A percentile compares a stretch with the other conserved stretches of the same genome.
Evolutionary conservation across 2,113 vertebrate species (phyloP).

Genomic region (Erinaceus europaeus): DNA sequence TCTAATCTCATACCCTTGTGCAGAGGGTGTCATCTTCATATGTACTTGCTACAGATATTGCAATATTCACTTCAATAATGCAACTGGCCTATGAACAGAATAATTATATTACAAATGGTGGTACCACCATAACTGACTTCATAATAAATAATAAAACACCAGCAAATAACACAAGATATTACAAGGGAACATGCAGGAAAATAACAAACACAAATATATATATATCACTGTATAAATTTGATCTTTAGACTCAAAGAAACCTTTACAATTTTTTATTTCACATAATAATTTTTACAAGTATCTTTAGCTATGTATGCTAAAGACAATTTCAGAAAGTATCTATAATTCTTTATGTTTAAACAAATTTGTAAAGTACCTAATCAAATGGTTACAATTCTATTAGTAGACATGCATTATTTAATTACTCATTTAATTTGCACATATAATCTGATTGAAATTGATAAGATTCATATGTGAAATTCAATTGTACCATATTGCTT

Average conservation of each 20-base stretch:
- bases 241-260: background rate
- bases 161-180: background rate
- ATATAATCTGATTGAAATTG: slow-evolving; percentile 26
- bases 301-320: background rate
- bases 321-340: slow-evolving; percentile 13
- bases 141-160: background rate
- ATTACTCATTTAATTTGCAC: slow-evolving; percentile 19
- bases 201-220: background rate
- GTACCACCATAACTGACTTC: background rate
- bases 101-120: slow-evolving; percentile 2
- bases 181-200: background rate
- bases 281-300: background rate
- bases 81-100: background rate
- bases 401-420: background rate
- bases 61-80: background rate
- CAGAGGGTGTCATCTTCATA: background rate
- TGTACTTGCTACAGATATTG: background rate
- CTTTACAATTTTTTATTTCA: background rate
- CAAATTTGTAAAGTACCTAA: slow-evolving; percentile 12
- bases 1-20: background rate
- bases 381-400: slow-evolving; percentile 19
- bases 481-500: background rate
- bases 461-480: slow-evolving; percentile 25
- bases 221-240: background rate
- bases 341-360: background rate